Conservation (phyloP, 2,888 invertebrate genomes). For the Sialis fuliginosa region DNA sequence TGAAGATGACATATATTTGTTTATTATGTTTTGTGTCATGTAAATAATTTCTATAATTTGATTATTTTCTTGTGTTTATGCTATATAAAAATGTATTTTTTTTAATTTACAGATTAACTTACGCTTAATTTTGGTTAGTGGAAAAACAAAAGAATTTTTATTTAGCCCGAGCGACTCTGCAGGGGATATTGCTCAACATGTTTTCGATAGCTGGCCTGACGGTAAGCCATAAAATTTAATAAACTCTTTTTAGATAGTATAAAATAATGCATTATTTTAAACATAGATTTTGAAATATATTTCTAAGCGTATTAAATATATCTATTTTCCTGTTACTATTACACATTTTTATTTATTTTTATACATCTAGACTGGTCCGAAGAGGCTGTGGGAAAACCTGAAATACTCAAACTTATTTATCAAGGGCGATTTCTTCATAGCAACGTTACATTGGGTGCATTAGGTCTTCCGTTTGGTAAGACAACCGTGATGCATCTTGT, state of each 20-base stretch:
- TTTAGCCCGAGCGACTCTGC: conserved; percentile 95
- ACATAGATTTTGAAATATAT: background rate
- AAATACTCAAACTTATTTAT: conserved; percentile 96
- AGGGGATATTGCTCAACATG: conserved; percentile 96
- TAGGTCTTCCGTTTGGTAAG: conserved; percentile 91
- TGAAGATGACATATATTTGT: too few species aligned
- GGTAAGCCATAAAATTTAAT: conserved; percentile 36
- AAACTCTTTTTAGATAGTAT: background rate
- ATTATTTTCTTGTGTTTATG: too few species aligned
- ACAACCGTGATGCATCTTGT: conserved; percentile 99
- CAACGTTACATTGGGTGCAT: conserved; percentile 94
- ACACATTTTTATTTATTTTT: conserved; percentile 4
- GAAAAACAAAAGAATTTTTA: conserved; percentile 97
- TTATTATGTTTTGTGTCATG: too few species aligned
- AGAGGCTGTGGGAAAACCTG: conserved; percentile 88
- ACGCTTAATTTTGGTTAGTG: conserved; percentile 94
- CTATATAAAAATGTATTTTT: too few species aligned
- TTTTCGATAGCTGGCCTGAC: conserved; percentile 98
- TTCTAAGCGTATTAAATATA: background rate
- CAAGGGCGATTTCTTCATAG: conserved; percentile 99
- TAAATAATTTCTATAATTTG: too few species aligned
- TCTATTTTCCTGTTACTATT: background rate
- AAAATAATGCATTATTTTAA: background rate
- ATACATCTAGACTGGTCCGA: conserved; percentile 81
- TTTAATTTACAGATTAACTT: conserved; percentile 76